Conservation (phyloP, 2,888 invertebrate species). For the Steinernema hermaphroditum region DNA sequence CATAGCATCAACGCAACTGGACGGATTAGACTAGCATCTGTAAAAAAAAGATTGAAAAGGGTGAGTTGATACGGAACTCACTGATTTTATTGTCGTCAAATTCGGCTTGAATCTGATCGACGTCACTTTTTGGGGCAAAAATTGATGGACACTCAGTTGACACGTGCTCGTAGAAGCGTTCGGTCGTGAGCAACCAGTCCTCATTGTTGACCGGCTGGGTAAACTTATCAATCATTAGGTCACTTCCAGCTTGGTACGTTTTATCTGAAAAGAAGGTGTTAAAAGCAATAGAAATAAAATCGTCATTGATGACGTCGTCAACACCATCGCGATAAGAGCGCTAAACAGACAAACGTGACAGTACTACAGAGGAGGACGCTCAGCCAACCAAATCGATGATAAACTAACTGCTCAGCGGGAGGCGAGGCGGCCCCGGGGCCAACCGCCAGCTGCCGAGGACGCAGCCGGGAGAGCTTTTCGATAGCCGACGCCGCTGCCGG, state of each 20-base stretch:
- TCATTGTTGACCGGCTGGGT: constrained; percentile 54
- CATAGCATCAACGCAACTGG: constrained; percentile 21
- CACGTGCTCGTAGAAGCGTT: constrained; percentile 61
- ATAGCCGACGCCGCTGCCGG: not conserved
- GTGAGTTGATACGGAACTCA: constrained; percentile 36
- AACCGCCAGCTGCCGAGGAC: constrained; percentile 8
- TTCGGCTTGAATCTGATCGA: constrained; percentile 57
- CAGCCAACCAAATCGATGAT: constrained; percentile 19
- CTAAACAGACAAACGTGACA: constrained; percentile 20
- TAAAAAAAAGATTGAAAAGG: constrained; percentile 32
- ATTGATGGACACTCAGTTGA: constrained; percentile 47
- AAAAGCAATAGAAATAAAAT: not conserved
- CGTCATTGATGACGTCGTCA: constrained; percentile 2
- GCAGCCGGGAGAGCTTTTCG: constrained; percentile 14
- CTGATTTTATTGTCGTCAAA: constrained; percentile 53
- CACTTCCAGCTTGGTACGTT: not conserved
- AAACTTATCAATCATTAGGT: constrained; percentile 51
- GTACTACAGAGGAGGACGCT: not conserved
- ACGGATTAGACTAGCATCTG: constrained; percentile 12
- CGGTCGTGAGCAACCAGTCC: constrained; percentile 52
- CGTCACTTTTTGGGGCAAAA: constrained; percentile 42
- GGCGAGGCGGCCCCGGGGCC: constrained; percentile 3
- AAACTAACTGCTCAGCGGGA: constrained; percentile 12
- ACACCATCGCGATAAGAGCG: constrained; percentile 13
- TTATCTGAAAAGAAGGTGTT: not conserved